phyloP scores from a whole-genome alignment of 2,888 invertebrate species.

The Chironomus tentans region DNA sequence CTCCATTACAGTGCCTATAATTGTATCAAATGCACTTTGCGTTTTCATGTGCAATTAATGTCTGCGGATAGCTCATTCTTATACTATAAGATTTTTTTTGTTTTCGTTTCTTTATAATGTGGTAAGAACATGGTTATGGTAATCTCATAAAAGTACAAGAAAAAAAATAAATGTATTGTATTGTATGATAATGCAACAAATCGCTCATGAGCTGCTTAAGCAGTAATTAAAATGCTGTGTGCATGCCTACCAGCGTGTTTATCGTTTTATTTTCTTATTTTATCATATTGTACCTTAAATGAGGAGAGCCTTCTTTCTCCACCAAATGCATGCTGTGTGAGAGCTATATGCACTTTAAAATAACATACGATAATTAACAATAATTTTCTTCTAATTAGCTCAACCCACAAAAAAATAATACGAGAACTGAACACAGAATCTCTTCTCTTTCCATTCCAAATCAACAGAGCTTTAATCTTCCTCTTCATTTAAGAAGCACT shows the following conservation, averaged over 20 bases:
- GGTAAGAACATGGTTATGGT: neutral
- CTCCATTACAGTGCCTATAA: neutral
- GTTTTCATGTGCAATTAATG: constrained; percentile 24
- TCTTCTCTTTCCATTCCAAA: neutral
- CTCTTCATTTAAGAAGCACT: neutral
- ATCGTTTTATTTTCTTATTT: neutral
- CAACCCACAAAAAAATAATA: constrained; percentile 5
- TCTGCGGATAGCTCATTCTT: neutral
- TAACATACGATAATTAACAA: constrained; percentile 24
- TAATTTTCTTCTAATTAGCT: constrained; percentile 26
- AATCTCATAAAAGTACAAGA: neutral
- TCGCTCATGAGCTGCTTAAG: constrained; percentile 20
- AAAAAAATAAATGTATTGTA: neutral
- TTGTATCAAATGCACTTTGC: constrained; percentile 9
- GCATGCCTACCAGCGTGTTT: neutral
- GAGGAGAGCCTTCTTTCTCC: no score
- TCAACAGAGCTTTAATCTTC: constrained; percentile 8
- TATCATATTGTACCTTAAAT: neutral
- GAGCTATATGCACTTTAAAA: neutral
- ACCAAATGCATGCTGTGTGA: neutral
- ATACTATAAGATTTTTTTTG: no score
- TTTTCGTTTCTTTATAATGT: neutral
- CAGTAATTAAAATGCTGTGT: constrained; percentile 13
- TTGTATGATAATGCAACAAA: constrained; percentile 15
- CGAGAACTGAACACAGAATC: neutral